Base-by-base conservation (phyloP, 2,888 invertebrate species). In the Geotrupes spiniger region DNA sequence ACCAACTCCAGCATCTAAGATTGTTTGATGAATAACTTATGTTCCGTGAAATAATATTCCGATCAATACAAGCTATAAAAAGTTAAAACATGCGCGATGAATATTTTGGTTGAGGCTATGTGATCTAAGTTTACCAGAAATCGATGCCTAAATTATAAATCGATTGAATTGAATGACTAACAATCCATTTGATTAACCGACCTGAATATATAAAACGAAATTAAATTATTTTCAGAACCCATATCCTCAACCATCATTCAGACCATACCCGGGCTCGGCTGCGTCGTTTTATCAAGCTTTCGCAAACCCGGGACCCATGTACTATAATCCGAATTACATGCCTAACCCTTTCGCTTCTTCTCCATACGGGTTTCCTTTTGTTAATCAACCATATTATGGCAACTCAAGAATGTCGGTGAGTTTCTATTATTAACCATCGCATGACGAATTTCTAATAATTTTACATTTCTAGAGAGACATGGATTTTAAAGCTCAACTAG, bases 401-500 rank as follows among this genome's bases (percentile, higher is more conserved):
- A 70, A 69, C 11, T 78, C 71, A 53, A 73, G 81, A 58, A 77
- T 78, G 71, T 78, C 81, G 64, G 82, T 82, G 63, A 76, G 80
- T 72, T 46, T 21, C 14, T 33, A 12, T 14, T 11, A 8, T 27
- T 15, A 26, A n/a, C 9, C 8, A 12, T 11, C 10, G 4, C 4
- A 42, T 29, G 5, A 8, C n/a, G 14, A 2, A 33, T 15, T n/a
- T 15, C 2, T 29, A 11, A 1, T 11, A 40, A 40, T 3, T 31
- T 40, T 21, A 4, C 8, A 25, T 31, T 47, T 70, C 33, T 68
- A 83, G 82, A 77, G 83, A 31, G 78, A 83, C 49, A 72, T 83
- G 66, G 82, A 82, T 56, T 70, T 83, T 4, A 77, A 78, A 54
- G 77, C 78, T n/a, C 82, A 81, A 36, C 66, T 84, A 25, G 83